Conservation (phyloP, 2,888 invertebrate species). For the Anoplius nigerrimus region DNA sequence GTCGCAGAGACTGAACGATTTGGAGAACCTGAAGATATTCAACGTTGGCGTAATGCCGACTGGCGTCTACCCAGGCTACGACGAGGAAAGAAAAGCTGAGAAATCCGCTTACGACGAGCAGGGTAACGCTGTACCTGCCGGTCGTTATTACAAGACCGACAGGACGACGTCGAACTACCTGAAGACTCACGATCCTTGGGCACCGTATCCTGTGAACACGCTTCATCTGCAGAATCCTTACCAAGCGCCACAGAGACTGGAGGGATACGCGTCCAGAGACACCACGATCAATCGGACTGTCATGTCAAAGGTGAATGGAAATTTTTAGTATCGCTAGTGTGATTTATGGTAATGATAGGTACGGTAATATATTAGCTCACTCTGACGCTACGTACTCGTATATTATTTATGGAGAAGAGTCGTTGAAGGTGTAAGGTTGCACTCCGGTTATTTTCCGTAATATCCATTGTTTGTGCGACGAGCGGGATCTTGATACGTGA, state of each 20-base stretch:
- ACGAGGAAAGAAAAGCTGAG: neutral
- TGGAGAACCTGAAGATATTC: constrained; percentile 12
- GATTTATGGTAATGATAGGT: too few relatives aligned
- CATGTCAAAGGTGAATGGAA: neutral
- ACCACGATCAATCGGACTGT: too few relatives aligned
- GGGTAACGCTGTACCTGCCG: neutral
- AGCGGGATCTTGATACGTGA: neutral
- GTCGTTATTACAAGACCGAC: constrained; percentile 33
- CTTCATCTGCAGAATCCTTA: constrained; percentile 62
- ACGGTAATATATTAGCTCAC: too few relatives aligned
- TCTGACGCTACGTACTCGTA: too few relatives aligned
- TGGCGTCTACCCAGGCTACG: neutral
- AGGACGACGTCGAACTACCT: constrained; percentile 40
- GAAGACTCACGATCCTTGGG: constrained; percentile 33
- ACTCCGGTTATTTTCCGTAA: too few relatives aligned
- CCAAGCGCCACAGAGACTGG: constrained; percentile 48
- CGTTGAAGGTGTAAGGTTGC: too few relatives aligned
- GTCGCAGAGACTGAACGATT: neutral
- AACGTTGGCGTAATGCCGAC: constrained; percentile 20
- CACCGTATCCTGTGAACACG: constrained; percentile 56
- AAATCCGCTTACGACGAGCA: constrained; percentile 6
- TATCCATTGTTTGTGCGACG: too few relatives aligned
- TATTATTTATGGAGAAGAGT: too few relatives aligned
- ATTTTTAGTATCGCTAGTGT: neutral
- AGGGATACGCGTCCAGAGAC: constrained; percentile 55